Evolutionary conservation across 92 coral and sea anemone species (phyloP), one percentile per base, ranked within the genome.

Genomic region (Parazoanthus darwini): DNA sequence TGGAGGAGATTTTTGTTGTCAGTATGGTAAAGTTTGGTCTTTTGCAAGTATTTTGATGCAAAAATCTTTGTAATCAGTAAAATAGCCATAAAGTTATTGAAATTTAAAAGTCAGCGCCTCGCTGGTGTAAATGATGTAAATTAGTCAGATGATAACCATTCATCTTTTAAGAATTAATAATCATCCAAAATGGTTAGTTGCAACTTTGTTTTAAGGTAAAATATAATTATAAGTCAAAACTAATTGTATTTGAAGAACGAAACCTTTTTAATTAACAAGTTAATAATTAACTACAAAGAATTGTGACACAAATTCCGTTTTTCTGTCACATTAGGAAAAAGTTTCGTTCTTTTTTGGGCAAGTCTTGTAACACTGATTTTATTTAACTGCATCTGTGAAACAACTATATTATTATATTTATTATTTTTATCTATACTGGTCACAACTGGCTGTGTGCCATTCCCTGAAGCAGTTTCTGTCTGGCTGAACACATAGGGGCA

Each of bases 381-480:
- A 22, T 68, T 35, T 68, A 68, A 68, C 74, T 68, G 74, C n/a
- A 68, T n/a, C 74, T 68, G 74, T 36, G n/a, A 68, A 68, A 68
- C n/a, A 68, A 68, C 74, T 68, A n/a, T 68, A 39, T 39, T 39
- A 39, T 39, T 39, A 39, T 39, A 29, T 29, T 29, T 39, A 39
- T 39, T 39, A 39, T 39, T 39, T 1, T n/a, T 23, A 81, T 38
- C 74, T 37, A 71, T 59, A 81, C 85, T 63, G 67, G 51, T 81
- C 85, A 81, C 85, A 81, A 71, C 18, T 71, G 8, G 85, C 74
- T 33, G 85, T 33, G 25, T 81, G 74, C 51, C 74, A 81, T 16
- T 81, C 74, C 54, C 63, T 67, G 22, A 81, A 81, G 85, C 85
- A 81, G 50, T 59, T 81, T 81, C 74, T 81, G 67, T 81, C 74